phyloP scores from a whole-genome alignment of 2,888 invertebrate species.

The Apoda limacodes region DNA sequence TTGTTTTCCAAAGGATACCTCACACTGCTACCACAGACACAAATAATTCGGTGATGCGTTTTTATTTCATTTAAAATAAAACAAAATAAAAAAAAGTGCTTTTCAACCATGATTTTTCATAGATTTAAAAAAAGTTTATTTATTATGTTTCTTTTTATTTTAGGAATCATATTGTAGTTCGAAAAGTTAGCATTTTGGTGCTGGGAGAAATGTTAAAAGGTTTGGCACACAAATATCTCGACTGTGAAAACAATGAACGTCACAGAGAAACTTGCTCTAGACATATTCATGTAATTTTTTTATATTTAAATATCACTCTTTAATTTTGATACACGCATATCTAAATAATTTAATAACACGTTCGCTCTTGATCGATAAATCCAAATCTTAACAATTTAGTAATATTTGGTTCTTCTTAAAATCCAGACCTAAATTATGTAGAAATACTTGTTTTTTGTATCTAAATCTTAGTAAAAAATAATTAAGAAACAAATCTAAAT shows the following conservation, averaged over 20 bases:
- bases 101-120: too few relatives aligned
- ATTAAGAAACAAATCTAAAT: too few relatives aligned
- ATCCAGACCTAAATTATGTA: too few relatives aligned
- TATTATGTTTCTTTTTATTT: conserved; percentile 12
- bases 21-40: conserved; percentile 43
- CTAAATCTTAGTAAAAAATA: too few relatives aligned
- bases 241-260: conserved; percentile 23
- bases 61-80: too few relatives aligned
- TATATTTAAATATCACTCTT: too few relatives aligned
- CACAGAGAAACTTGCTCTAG: conserved; percentile 28
- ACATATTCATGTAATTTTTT: conserved; percentile 53
- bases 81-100: too few relatives aligned
- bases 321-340: too few relatives aligned
- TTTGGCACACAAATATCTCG: conserved; percentile 44
- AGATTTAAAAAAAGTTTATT: neutral
- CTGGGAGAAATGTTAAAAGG: conserved; percentile 50
- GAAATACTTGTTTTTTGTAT: too few relatives aligned
- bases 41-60: conserved; percentile 38
- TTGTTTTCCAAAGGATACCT: conserved; percentile 46
- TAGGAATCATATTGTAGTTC: conserved; percentile 40
- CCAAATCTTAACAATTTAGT: neutral
- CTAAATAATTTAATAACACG: neutral
- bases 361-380: neutral
- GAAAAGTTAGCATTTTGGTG: conserved; percentile 49
- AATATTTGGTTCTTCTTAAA: neutral